These are phyloP conservation scores for Oncorhynchus nerka DNA, from an alignment of 2,113 vertebrate species.

Conservation along the genomic window DNA sequence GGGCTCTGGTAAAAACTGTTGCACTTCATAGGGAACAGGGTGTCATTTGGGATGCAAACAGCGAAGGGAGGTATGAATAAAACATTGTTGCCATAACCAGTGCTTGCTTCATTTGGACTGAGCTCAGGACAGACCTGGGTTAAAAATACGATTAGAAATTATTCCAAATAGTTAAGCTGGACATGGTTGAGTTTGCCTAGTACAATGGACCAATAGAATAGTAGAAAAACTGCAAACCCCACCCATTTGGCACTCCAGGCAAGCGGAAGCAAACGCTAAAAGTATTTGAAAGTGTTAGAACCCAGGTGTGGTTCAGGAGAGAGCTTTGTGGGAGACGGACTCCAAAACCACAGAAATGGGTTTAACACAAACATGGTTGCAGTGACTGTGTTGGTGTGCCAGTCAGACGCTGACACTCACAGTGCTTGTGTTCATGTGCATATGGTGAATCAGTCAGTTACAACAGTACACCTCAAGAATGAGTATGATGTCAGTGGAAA, in stretches of 20 bases:
- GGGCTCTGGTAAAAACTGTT: too few relatives aligned
- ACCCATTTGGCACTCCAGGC: too few relatives aligned
- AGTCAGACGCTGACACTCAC: constrained; percentile 25
- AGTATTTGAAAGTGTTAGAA: too few relatives aligned
- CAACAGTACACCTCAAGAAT: constrained; percentile 29
- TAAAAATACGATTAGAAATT: too few relatives aligned
- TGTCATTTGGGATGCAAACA: too few relatives aligned
- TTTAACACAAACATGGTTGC: background rate
- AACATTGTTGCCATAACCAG: constrained; percentile 61
- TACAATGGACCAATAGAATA: too few relatives aligned
- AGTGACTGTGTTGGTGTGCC: background rate
- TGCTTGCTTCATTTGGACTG: constrained; percentile 40
- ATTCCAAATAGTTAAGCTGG: too few relatives aligned
- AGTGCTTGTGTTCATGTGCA: background rate
- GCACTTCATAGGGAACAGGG: too few relatives aligned
- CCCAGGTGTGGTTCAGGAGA: background rate
- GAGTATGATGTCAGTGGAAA: constrained; percentile 36
- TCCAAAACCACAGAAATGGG: constrained; percentile 32
- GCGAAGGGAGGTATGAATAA: constrained; percentile 50
- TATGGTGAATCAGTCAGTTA: constrained; percentile 15
- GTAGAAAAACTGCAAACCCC: too few relatives aligned
- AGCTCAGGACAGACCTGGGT: background rate
- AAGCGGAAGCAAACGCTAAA: too few relatives aligned
- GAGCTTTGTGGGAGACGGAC: background rate
- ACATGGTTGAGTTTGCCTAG: too few relatives aligned